Conservation (phyloP, 2,888 invertebrate species). For the Entomobrya multifasciata region DNA sequence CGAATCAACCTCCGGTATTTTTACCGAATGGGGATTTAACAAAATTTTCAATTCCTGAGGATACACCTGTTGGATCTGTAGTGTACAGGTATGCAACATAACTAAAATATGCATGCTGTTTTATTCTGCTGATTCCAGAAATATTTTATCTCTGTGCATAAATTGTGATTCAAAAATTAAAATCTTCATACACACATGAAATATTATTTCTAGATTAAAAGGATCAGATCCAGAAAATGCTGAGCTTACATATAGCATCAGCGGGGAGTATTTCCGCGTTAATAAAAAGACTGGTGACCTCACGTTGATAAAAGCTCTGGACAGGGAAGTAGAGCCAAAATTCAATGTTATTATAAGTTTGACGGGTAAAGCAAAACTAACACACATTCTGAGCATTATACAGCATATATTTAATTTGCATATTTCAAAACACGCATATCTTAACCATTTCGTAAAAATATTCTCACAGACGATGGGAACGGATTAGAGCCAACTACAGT, state of each 20-base stretch:
- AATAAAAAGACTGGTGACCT: conserved; percentile 89
- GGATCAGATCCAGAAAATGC: conserved; percentile 89
- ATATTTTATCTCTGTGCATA: no score
- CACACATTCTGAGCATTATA: no score
- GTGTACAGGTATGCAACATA: conserved; percentile 88
- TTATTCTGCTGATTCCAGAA: no score
- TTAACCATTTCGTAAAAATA: no score
- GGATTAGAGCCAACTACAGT: conserved; percentile 90
- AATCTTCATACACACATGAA: no score
- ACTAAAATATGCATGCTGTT: no score
- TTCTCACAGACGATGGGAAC: conserved; percentile 80
- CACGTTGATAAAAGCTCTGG: conserved; percentile 86
- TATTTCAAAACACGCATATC: not conserved
- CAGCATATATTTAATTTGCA: not conserved
- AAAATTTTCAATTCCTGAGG: conserved; percentile 87
- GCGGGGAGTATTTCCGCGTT: conserved; percentile 91
- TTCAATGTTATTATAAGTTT: conserved; percentile 91
- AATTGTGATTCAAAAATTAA: no score
- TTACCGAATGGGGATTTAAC: conserved; percentile 90
- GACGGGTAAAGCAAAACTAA: conserved; percentile 85
- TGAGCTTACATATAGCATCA: conserved; percentile 88
- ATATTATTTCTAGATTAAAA: conserved; percentile 80
- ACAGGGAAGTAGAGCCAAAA: conserved; percentile 87
- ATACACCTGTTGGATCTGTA: conserved; percentile 88
- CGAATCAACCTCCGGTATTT: conserved; percentile 88